Conservation (phyloP, 2,797 vertebrate genomes). For the Sebastiscus tertius region DNA sequence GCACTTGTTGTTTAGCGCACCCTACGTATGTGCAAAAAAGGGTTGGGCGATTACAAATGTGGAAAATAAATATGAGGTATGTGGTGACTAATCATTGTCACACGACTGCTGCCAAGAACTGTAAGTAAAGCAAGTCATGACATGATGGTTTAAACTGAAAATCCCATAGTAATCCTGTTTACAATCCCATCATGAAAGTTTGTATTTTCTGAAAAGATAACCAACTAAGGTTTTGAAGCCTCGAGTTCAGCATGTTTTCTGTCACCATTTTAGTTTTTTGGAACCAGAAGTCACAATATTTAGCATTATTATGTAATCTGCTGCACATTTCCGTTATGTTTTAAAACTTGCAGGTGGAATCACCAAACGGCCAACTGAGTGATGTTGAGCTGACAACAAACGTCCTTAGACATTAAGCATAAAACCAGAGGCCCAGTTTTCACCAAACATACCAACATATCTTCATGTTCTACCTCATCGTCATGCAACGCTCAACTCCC, state of each 20-base stretch:
- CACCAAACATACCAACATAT: background rate
- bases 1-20: background rate
- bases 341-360: background rate
- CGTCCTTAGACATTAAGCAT: background rate
- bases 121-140: background rate
- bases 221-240: no score
- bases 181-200: background rate
- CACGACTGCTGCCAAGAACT: background rate
- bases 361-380: background rate
- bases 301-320: background rate
- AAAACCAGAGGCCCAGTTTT: background rate
- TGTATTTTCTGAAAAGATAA: background rate
- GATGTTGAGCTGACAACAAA: background rate
- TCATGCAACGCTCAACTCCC: background rate
- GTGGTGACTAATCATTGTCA: slow-evolving; percentile 17
- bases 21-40: background rate
- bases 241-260: no score
- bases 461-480: background rate
- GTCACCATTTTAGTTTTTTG: no score
- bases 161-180: background rate
- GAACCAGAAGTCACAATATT: no score
- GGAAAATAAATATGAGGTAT: slow-evolving; percentile 20
- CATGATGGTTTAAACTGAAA: background rate
- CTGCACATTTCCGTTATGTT: background rate
- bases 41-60: background rate